Base-by-base conservation (phyloP, 2,113 vertebrate species). In the Chlorodrepanis virens region DNA sequence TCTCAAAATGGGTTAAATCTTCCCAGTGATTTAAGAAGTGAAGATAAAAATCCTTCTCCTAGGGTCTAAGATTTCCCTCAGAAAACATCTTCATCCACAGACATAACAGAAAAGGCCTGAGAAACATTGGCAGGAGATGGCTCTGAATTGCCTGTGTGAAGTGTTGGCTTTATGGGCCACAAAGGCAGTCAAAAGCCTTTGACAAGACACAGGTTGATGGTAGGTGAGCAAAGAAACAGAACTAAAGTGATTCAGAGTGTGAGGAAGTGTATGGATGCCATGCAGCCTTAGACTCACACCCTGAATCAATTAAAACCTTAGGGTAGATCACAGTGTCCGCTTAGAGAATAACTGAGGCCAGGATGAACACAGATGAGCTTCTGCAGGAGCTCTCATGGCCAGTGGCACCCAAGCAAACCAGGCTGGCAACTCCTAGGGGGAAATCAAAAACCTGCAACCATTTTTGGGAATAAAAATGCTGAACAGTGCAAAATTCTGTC, bases 41-140 rank as follows among this genome's bases (percentile, higher is more conserved):
- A 81, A 74, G 65, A 56, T 52, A 7, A 56, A 40, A 24, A 52
- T 67, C 8, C 67, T 63, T 79, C 16, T 2, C 0, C 23, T 28
- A 65, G 19, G 14, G 10, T 25, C 37, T 35, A 70, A 28, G 10
- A 47, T 29, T 87, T 70, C 31, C 4, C 12, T 67, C 42, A n/a
- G 42, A 70, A 88, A 78, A 67, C 16, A 53, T 4, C 8, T 3
- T 28, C 10, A 22, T 10, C 31, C 75, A 42, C 56, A 85, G 56
- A 61, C 0, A 0, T 53, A 67, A 37, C 21, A n/a, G 50, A 74
- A 79, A 67, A 70, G 7, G 5, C 11, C 10, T n/a, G 45, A 54
- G 70, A 85, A 83, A 45, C 4, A 6, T 16, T 11, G 33, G 10
- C 21, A 45, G 60, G 45, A 74, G 28, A 31, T 33, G 24, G 10